These are phyloP conservation scores for Drosophila gaucha DNA, from an alignment of 2,888 invertebrate species.

Conservation along the genomic window DNA sequence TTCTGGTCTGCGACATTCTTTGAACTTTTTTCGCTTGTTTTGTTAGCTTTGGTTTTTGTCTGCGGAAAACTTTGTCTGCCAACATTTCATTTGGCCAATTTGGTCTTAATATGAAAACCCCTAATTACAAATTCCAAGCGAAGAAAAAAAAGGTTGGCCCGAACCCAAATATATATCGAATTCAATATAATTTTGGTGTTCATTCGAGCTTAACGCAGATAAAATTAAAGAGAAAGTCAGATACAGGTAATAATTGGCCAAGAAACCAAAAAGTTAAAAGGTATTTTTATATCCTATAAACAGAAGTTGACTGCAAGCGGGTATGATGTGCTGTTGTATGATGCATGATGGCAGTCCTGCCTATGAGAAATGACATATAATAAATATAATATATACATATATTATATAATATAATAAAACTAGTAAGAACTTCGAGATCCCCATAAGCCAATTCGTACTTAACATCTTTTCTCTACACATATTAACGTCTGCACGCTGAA, in stretches of 20 bases:
- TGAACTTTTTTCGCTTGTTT: constrained; percentile 37
- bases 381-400: too few species aligned
- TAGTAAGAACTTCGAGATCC: too few species aligned
- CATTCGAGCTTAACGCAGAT: constrained; percentile 52
- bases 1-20: constrained; percentile 26
- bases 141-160: constrained; percentile 34
- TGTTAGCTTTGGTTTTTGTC: constrained; percentile 46
- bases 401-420: too few species aligned
- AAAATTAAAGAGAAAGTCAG: constrained; percentile 35
- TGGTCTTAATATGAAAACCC: constrained; percentile 26
- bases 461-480: too few species aligned
- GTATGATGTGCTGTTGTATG: neutral
- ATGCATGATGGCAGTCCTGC: neutral
- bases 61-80: constrained; percentile 4
- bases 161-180: constrained; percentile 9
- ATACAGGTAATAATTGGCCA: constrained; percentile 48
- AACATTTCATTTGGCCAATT: constrained; percentile 9
- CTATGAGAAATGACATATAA: too few species aligned
- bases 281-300: constrained; percentile 9
- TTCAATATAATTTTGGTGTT: constrained; percentile 30
- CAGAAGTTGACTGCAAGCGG: neutral
- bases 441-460: too few species aligned
- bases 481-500: too few species aligned
- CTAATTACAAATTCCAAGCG: constrained; percentile 62
- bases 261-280: constrained; percentile 23